These are phyloP conservation scores for Atopsyche davidsoni DNA, from an alignment of 1,140 invertebrate genomes.

Conservation along the genomic window DNA sequence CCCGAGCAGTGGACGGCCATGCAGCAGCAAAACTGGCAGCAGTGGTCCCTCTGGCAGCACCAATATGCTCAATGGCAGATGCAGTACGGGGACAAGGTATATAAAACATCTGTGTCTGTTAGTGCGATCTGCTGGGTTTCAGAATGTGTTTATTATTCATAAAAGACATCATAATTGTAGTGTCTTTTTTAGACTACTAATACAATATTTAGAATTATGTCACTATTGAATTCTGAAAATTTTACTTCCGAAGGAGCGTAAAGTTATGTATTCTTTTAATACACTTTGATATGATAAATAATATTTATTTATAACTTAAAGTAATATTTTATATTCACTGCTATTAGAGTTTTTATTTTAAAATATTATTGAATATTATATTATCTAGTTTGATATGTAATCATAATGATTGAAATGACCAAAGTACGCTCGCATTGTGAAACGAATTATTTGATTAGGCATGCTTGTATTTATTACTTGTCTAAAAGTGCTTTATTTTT, in stretches of 20 bases:
- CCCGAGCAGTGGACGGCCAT: slow-evolving; percentile 61
- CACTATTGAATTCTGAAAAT: background rate
- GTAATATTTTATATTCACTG: background rate
- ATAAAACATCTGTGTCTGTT: slow-evolving; percentile 3
- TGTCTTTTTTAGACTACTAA: background rate
- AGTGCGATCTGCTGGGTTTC: background rate
- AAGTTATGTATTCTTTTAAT: background rate
- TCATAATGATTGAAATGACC: too few species aligned
- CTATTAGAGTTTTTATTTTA: background rate
- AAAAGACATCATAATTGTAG: background rate
- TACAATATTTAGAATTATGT: background rate
- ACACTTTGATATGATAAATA: too few species aligned
- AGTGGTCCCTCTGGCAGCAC: slow-evolving; percentile 79
- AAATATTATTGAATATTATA: background rate
- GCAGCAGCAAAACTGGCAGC: slow-evolving; percentile 76
- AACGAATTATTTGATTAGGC: background rate
- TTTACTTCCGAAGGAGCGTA: background rate
- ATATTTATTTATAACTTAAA: too few species aligned
- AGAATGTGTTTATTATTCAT: slow-evolving; percentile 2
- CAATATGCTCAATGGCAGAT: slow-evolving; percentile 79
- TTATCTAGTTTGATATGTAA: background rate
- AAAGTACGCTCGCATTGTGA: background rate
- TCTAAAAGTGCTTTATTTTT: slow-evolving; percentile 33
- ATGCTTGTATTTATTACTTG: background rate
- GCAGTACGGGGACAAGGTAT: slow-evolving; percentile 73